Evolutionary conservation across 2,113 vertebrate genomes (phyloP), one percentile per base, ranked within the genome.

Genomic region (Myodes glareolus): DNA sequence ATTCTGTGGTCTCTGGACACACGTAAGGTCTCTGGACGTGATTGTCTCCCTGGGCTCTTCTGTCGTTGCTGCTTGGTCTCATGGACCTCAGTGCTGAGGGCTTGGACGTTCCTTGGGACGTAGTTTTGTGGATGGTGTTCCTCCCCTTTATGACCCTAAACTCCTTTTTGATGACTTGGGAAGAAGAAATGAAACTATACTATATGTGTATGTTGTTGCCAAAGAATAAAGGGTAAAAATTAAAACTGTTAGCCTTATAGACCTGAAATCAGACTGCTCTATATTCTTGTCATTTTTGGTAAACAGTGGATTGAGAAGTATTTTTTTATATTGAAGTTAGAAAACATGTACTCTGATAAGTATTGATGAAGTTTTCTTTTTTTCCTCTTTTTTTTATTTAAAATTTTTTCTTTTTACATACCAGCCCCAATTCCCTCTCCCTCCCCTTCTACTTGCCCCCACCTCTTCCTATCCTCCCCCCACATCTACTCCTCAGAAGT

Each of bases 321-420:
- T 19, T 92, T 81, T 84, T 91, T 90, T 36, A 82, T 72, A 68
- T 6, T 94, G n/a, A 96, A 90, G 45, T 80, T 88, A 67, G 58
- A 94, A 94, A 94, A 39, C 8, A 88, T 14, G 61, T 76, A 42
- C 7, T 5, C 29, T 65, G 17, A 31, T 94, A 81, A 97, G 77
- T 31, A 96, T 70, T 81, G 72, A 77, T 85, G 39, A 94, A 93
- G 25, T 93, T 58, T 55, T 16, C 14, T 55, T 55, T 55, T 55
- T 55, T 16, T 55, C 52, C 14, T 3, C 14, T 3, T 55, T 55
- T 55, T 55, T 55, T 55, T 55, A 16, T 55, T 55, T 55, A 55
- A 55, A 52, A 7, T 47, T 52, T 52, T 16, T 55, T 55, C 17
- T 14, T 58, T 58, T 58, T 58, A 19, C 5, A 58, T 58, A 58